These are phyloP conservation scores for Ispidina picta DNA, from an alignment of 2,797 vertebrate species.

Conservation along the genomic window DNA sequence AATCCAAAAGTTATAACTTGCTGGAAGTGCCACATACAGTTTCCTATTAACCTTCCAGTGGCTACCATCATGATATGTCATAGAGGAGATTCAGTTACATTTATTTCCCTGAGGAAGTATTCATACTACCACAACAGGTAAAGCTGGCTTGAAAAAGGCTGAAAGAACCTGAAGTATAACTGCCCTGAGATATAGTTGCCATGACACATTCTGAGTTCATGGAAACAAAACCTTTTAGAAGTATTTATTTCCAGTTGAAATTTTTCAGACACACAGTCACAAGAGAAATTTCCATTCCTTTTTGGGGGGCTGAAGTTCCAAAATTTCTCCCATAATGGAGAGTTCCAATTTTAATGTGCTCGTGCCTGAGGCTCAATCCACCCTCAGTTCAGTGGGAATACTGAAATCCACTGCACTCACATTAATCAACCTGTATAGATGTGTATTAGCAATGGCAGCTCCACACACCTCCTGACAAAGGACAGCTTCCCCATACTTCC, in stretches of 20 bases:
- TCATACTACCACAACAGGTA: background rate
- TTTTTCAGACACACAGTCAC: background rate
- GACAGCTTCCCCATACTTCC: background rate
- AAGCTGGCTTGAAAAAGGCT: background rate
- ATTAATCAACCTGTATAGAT: background rate
- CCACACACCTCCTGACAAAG: background rate
- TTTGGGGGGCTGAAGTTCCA: background rate
- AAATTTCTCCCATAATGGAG: background rate
- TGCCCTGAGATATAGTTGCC: background rate
- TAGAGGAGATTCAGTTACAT: background rate
- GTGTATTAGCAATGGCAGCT: background rate
- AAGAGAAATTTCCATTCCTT: background rate
- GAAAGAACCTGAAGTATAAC: background rate
- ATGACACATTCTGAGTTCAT: background rate
- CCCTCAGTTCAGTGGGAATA: background rate
- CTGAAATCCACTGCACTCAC: background rate
- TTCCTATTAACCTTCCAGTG: slow-evolving; percentile 5
- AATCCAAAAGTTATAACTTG: slow-evolving; percentile 13
- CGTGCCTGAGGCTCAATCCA: background rate
- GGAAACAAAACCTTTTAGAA: background rate
- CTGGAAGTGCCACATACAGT: background rate
- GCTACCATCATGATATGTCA: background rate
- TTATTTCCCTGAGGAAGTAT: background rate
- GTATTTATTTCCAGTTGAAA: background rate
- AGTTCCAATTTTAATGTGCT: background rate